Percentiles rank a stretch among this genome's conserved stretches.
Conservation (phyloP, 37 sponge, comb jelly and placozoan species). For the Beroe ovata region DNA sequence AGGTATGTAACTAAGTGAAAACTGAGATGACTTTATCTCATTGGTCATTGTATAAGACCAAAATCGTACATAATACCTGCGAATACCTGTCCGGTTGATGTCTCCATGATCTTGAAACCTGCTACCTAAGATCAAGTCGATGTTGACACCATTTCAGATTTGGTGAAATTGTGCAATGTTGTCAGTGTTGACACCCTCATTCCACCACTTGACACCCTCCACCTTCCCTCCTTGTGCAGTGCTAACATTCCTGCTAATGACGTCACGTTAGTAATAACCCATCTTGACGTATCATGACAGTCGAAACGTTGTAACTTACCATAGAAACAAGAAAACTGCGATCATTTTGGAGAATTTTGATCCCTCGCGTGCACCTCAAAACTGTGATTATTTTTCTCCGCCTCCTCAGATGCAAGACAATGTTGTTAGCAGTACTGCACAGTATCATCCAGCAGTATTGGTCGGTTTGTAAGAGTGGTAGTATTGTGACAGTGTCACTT, state of each 20-base stretch:
- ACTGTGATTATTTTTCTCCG: too few species aligned
- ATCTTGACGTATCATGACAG: too few species aligned
- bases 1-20: too few species aligned
- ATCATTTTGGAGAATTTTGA: too few species aligned
- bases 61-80: too few species aligned
- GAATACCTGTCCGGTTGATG: too few species aligned
- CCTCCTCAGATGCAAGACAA: constrained; percentile 31
- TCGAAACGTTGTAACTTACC: too few species aligned
- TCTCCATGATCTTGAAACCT: too few species aligned
- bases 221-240: constrained; percentile 35
- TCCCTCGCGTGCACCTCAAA: too few species aligned
- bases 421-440: constrained; percentile 41
- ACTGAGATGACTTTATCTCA: too few species aligned
- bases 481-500: neutral
- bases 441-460: constrained; percentile 44
- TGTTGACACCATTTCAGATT: neutral
- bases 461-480: constrained; percentile 35
- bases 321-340: too few species aligned
- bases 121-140: neutral
- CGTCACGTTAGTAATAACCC: constrained; percentile 24
- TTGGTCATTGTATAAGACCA: too few species aligned
- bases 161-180: constrained; percentile 63
- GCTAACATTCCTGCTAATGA: constrained; percentile 9
- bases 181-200: constrained; percentile 55
- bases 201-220: constrained; percentile 58